Percentiles rank a stretch among this genome's conserved stretches.
Conservation (phyloP, 2,888 invertebrate species). For the Nephrotoma appendiculata region DNA sequence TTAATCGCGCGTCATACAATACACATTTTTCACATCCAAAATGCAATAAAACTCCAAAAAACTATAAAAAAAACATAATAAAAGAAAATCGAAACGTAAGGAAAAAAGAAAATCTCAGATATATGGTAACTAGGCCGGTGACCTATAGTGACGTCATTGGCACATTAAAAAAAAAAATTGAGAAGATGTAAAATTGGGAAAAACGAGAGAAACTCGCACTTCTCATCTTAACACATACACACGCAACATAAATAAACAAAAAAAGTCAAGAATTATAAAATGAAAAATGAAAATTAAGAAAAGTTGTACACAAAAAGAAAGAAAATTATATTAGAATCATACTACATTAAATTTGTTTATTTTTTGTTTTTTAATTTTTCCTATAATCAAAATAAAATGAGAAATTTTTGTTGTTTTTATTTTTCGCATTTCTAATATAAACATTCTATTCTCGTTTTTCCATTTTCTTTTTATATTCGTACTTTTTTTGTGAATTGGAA, state of each 20-base stretch:
- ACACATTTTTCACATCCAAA: not conserved
- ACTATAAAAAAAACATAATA: not conserved
- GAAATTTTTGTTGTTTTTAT: not conserved
- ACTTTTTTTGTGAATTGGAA: not conserved
- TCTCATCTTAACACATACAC: not conserved
- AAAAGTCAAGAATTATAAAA: not conserved
- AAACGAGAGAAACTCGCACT: not conserved
- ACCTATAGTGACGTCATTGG: slow-evolving; percentile 31
- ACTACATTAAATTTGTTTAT: not conserved
- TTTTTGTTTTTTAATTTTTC: not conserved
- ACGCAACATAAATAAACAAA: not conserved
- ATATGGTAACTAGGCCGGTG: slow-evolving; percentile 25
- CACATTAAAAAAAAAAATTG: not conserved
- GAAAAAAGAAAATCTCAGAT: not conserved
- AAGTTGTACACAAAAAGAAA: not conserved
- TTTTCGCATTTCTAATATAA: not conserved
- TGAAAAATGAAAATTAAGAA: not conserved
- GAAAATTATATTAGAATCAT: not conserved
- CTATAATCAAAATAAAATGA: not conserved
- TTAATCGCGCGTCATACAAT: not conserved
- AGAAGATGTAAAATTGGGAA: not conserved
- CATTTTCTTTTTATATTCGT: not conserved
- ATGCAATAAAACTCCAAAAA: not conserved
- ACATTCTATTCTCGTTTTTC: not conserved
- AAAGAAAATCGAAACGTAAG: not conserved